phyloP scores from a whole-genome alignment of 1,140 invertebrate genomes.

The Pteromalus puparum region DNA sequence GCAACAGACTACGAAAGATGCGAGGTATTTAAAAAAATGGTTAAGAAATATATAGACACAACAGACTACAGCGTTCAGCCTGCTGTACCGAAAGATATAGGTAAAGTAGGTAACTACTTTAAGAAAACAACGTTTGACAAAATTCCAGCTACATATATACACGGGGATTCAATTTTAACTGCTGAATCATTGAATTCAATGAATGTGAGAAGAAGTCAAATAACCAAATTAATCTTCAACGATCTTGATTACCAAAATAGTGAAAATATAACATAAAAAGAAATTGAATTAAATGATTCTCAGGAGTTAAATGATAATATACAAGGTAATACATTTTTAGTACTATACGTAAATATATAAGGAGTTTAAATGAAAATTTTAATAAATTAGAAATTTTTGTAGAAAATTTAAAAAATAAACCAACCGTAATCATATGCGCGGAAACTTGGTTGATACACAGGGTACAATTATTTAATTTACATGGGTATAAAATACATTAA shows the following conservation, averaged over 20 bases:
- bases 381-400: not conserved
- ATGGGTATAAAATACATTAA: too few relatives aligned
- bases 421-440: not conserved
- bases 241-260: too few relatives aligned
- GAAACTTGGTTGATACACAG: too few relatives aligned
- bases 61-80: not conserved
- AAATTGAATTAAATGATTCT: not conserved
- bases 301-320: not conserved
- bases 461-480: too few relatives aligned
- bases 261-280: too few relatives aligned
- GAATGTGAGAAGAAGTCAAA: not conserved
- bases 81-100: not conserved
- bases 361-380: constrained; percentile 6
- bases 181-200: not conserved
- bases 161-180: too few relatives aligned
- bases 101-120: not conserved
- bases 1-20: not conserved
- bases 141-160: too few relatives aligned
- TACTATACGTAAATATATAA: not conserved
- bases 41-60: not conserved
- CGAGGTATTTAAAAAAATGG: not conserved
- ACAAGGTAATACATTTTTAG: not conserved
- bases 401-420: not conserved
- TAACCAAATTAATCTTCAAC: not conserved
- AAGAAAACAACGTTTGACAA: too few relatives aligned